These are phyloP conservation scores for Lethenteron reissneri DNA, from an alignment of 2,113 vertebrate genomes.

Conservation along the genomic window DNA sequence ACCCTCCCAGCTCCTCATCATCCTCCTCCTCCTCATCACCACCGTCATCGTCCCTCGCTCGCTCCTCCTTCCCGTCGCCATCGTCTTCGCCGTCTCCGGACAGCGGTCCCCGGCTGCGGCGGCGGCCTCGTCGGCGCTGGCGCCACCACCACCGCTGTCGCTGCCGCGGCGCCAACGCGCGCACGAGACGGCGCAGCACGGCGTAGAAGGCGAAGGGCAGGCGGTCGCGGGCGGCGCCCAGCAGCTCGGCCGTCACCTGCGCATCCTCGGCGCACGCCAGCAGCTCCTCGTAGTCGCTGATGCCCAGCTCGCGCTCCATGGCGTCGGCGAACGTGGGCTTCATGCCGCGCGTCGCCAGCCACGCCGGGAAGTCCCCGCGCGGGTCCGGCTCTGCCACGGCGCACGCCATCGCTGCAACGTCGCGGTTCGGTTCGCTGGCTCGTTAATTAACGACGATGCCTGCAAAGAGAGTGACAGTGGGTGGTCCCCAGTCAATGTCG, in stretches of 20 bases:
- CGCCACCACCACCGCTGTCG: too few species aligned
- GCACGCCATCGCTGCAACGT: not conserved
- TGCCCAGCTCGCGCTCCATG: conserved; percentile 3
- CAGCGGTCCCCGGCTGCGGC: too few species aligned
- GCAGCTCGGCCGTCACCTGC: not conserved
- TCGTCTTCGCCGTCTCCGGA: too few species aligned
- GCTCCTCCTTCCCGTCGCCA: too few species aligned
- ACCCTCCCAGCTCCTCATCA: too few species aligned
- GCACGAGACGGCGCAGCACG: conserved; percentile 1
- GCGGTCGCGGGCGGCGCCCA: conserved; percentile 1
- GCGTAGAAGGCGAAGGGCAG: conserved; percentile 4
- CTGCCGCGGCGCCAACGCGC: not conserved
- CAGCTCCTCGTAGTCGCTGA: conserved; percentile 1
- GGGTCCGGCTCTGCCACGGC: conserved; percentile 2
- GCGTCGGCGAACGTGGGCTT: conserved; percentile 1
- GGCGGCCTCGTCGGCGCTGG: too few species aligned
- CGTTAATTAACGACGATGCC: too few species aligned
- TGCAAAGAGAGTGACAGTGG: too few species aligned
- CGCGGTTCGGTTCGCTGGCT: too few species aligned
- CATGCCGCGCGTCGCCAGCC: conserved; percentile 4
- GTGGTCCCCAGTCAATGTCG: too few species aligned
- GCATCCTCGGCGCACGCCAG: not conserved
- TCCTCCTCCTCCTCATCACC: too few species aligned
- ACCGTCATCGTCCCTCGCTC: too few species aligned
- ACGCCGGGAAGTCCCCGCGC: not conserved